These are phyloP conservation scores for Taurulus bubalis DNA, from an alignment of 2,113 vertebrate species.

Conservation along the genomic window DNA sequence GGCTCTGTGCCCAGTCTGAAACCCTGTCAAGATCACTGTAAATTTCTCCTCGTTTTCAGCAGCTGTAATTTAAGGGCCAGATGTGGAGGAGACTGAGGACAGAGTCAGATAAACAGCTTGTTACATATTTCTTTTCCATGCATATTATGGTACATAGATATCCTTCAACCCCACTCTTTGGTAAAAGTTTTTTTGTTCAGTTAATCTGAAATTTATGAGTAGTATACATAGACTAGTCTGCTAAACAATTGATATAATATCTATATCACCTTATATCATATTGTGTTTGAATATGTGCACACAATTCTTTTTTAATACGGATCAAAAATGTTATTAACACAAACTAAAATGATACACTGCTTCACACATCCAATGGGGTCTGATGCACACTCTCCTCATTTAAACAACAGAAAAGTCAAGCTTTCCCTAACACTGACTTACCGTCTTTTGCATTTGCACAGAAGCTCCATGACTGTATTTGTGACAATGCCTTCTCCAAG, in stretches of 20 bases:
- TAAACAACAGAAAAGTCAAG: constrained; percentile 21
- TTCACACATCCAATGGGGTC: neutral
- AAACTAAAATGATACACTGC: neutral
- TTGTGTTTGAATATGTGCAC: neutral
- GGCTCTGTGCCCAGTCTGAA: constrained; percentile 83
- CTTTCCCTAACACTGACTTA: constrained; percentile 32
- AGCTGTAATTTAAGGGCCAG: constrained; percentile 83
- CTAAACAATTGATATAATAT: neutral
- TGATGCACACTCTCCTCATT: neutral
- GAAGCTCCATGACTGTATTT: constrained; percentile 24
- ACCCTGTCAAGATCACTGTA: constrained; percentile 83
- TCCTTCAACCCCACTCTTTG: constrained; percentile 26
- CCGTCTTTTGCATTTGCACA: constrained; percentile 32
- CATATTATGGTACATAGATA: constrained; percentile 48
- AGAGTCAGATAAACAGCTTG: constrained; percentile 77
- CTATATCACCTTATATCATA: neutral
- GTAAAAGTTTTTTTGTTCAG: constrained; percentile 14
- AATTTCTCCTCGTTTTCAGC: constrained; percentile 82
- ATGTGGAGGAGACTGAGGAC: constrained; percentile 80
- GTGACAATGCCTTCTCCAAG: constrained; percentile 15
- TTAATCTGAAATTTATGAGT: constrained; percentile 29
- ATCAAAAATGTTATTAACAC: neutral
- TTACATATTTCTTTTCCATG: constrained; percentile 73
- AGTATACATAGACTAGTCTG: neutral
- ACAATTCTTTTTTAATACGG: neutral